Evolutionary conservation across 2,888 invertebrate species (phyloP).

Genomic region (Drosophila mimetica): DNA sequence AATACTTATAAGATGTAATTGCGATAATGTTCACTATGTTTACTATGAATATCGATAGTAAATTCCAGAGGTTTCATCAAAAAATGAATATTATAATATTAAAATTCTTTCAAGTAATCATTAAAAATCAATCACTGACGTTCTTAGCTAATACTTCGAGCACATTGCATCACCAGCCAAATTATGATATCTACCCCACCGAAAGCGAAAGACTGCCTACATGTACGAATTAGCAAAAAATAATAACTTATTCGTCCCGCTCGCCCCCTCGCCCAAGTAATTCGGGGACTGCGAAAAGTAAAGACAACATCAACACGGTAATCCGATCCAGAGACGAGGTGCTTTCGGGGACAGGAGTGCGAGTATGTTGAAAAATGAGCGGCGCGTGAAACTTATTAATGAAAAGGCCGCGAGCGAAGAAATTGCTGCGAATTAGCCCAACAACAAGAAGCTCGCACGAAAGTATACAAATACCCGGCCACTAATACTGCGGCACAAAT

Average conservation of each 20-base stretch:
- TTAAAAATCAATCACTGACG: not conserved
- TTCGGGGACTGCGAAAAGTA: constrained; percentile 44
- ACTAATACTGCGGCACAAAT: constrained; percentile 6
- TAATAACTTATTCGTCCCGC: constrained; percentile 40
- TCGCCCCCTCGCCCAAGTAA: constrained; percentile 9
- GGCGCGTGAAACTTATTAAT: constrained; percentile 81
- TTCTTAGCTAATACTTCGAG: not conserved
- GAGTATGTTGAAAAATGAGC: constrained; percentile 72
- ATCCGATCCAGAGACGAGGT: constrained; percentile 62
- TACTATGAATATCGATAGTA: not conserved
- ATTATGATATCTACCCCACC: constrained; percentile 41
- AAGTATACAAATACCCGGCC: constrained; percentile 14
- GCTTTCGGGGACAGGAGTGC: constrained; percentile 25
- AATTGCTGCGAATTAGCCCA: constrained; percentile 66
- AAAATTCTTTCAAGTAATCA: too few species aligned
- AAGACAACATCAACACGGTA: constrained; percentile 75
- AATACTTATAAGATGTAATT: not conserved
- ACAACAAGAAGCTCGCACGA: constrained; percentile 39
- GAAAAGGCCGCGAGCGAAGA: constrained; percentile 70
- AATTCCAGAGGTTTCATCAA: not conserved
- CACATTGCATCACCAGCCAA: constrained; percentile 31
- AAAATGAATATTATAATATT: not conserved
- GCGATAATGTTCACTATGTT: not conserved
- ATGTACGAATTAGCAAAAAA: constrained; percentile 53
- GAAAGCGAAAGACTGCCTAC: constrained; percentile 51